A percentile compares a stretch with the other conserved stretches of the same genome.
Conservation (phyloP, 2,888 invertebrate genomes). For the Xanthorhoe designata region DNA sequence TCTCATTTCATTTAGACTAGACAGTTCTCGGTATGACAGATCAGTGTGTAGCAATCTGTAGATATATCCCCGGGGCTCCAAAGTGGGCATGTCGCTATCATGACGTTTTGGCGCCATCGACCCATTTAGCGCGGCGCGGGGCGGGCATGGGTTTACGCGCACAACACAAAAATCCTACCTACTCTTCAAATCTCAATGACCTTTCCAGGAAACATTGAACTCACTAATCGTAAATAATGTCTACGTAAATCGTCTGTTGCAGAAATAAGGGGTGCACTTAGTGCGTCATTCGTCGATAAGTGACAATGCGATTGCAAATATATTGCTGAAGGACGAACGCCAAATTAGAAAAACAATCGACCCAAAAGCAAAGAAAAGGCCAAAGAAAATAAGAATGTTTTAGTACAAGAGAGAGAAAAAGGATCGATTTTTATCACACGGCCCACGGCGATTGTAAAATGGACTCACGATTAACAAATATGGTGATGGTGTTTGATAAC, state of each 20-base stretch:
- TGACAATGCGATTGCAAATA: slow-evolving; percentile 82
- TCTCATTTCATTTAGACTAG: slow-evolving; percentile 53
- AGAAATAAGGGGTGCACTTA: slow-evolving; percentile 81
- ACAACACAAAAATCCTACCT: slow-evolving; percentile 50
- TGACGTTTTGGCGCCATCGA: slow-evolving; percentile 86
- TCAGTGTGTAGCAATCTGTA: slow-evolving; percentile 37
- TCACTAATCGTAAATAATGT: slow-evolving; percentile 38
- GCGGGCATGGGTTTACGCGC: slow-evolving; percentile 68
- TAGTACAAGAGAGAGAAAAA: slow-evolving; percentile 71
- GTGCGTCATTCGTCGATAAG: slow-evolving; percentile 80
- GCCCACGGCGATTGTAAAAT: slow-evolving; percentile 82
- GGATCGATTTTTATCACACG: slow-evolving; percentile 81
- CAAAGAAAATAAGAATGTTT: slow-evolving; percentile 84
- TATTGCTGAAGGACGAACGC: slow-evolving; percentile 70
- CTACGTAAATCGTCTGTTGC: slow-evolving; percentile 66
- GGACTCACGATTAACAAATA: slow-evolving; percentile 80
- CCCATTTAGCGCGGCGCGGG: slow-evolving; percentile 78
- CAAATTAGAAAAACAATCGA: slow-evolving; percentile 64
- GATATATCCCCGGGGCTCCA: slow-evolving; percentile 51
- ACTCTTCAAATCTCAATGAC: slow-evolving; percentile 62
- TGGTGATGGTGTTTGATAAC: slow-evolving; percentile 76
- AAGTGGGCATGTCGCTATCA: slow-evolving; percentile 47
- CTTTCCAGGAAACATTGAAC: slow-evolving; percentile 65
- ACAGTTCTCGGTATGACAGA: slow-evolving; percentile 47
- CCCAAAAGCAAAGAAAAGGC: slow-evolving; percentile 80